These are phyloP conservation scores for Drosophila macrospina DNA, from an alignment of 2,888 invertebrate species.

Conservation along the genomic window DNA sequence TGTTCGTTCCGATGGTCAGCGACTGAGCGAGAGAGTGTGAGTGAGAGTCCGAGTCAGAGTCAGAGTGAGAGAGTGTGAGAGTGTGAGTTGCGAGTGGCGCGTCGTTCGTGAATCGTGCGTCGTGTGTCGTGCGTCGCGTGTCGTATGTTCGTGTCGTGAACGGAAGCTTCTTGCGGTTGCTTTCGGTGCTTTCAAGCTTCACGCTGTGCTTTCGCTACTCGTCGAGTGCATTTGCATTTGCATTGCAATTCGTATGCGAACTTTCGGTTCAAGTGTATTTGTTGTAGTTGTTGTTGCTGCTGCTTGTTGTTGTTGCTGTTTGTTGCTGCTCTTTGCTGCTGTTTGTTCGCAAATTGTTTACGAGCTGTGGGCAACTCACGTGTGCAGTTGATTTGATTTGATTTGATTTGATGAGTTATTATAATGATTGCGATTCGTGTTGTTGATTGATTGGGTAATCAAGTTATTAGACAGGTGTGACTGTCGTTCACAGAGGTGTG, in stretches of 20 bases:
- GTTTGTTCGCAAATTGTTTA: constrained; percentile 19
- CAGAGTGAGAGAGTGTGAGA: constrained; percentile 1
- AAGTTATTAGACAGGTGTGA: constrained; percentile 67
- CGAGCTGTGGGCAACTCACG: constrained; percentile 36
- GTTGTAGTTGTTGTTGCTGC: neutral
- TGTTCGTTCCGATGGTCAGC: constrained; percentile 27
- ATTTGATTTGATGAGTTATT: constrained; percentile 54
- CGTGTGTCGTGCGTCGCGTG: constrained; percentile 1
- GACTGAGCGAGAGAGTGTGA: neutral
- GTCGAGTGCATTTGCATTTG: constrained; percentile 43
- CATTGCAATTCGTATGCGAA: constrained; percentile 22
- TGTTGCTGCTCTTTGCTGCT: constrained; percentile 10
- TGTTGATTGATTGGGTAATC: constrained; percentile 73
- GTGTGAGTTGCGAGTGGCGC: constrained; percentile 1
- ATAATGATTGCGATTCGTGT: constrained; percentile 65
- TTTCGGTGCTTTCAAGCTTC: constrained; percentile 59
- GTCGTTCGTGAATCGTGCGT: constrained; percentile 8
- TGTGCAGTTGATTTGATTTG: constrained; percentile 45
- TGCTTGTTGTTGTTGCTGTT: constrained; percentile 2
- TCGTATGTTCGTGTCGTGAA: constrained; percentile 2
- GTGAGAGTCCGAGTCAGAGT: constrained; percentile 12
- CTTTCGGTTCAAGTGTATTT: constrained; percentile 20
- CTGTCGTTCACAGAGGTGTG: constrained; percentile 46
- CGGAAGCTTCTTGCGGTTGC: constrained; percentile 45
- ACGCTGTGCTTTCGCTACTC: constrained; percentile 39